Percentiles rank a stretch among this genome's conserved stretches.
Conservation (phyloP, 2,888 invertebrate species). For the Anthrax anthrax region DNA sequence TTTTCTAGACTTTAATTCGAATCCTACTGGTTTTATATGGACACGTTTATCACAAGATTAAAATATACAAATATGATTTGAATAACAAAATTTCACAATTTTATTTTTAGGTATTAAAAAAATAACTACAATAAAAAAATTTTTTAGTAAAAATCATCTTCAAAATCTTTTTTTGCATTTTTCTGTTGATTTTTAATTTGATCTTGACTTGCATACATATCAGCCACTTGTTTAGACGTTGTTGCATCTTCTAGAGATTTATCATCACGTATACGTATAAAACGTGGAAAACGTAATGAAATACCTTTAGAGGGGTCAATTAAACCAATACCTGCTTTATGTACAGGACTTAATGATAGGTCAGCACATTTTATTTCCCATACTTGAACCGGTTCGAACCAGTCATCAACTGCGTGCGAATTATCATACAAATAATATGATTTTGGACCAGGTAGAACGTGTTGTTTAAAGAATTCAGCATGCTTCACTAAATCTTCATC, state of each 20-base stretch:
- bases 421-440: conserved; percentile 69
- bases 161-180: conserved; percentile 15
- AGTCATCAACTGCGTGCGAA: conserved; percentile 66
- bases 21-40: conserved; percentile 49
- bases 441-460: conserved; percentile 60
- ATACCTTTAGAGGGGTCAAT: conserved; percentile 85
- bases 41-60: conserved; percentile 36
- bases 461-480: conserved; percentile 57
- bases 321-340: conserved; percentile 75
- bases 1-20: conserved; percentile 34
- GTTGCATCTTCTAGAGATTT: conserved; percentile 90
- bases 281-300: conserved; percentile 86
- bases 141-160: conserved; percentile 29
- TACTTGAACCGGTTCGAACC: conserved; percentile 76
- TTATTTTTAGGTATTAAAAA: too few relatives aligned
- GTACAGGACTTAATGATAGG: conserved; percentile 88
- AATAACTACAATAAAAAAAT: too few relatives aligned
- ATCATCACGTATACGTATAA: conserved; percentile 79
- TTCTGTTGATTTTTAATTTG: conserved; percentile 60
- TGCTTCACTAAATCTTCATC: conserved; percentile 77
- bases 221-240: conserved; percentile 71
- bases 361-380: conserved; percentile 98
- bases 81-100: conserved; percentile 9
- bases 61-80: conserved; percentile 13
- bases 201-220: conserved; percentile 84